Conservation (phyloP, 2,797 vertebrate genomes). For the Diplodus sargus region DNA sequence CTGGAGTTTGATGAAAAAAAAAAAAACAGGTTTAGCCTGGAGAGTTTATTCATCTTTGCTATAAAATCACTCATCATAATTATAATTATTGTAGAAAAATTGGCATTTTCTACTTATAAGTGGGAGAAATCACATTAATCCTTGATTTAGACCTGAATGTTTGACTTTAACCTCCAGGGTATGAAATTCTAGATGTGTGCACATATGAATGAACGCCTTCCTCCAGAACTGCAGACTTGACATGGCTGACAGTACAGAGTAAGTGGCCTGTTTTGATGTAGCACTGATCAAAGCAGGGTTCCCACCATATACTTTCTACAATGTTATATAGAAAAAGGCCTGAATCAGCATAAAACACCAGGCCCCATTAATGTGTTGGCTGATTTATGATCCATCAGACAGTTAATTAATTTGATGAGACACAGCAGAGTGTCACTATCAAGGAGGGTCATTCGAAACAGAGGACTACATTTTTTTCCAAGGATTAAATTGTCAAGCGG, state of each 20-base stretch:
- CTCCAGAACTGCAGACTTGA: constrained; percentile 26
- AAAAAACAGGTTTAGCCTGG: constrained; percentile 20
- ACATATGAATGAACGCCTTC: constrained; percentile 7
- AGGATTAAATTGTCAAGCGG: constrained; percentile 67
- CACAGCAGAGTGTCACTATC: constrained; percentile 81
- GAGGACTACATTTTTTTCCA: constrained; percentile 68
- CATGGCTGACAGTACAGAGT: constrained; percentile 31
- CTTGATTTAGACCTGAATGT: neutral
- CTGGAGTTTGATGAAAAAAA: constrained; percentile 45
- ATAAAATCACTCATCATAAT: constrained; percentile 35
- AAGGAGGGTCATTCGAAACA: constrained; percentile 78
- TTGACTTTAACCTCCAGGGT: constrained; percentile 4
- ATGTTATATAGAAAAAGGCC: constrained; percentile 67
- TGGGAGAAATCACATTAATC: neutral
- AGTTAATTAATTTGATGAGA: constrained; percentile 84
- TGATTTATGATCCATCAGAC: constrained; percentile 82
- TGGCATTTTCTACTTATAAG: neutral
- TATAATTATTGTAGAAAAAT: constrained; percentile 23
- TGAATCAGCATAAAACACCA: constrained; percentile 78
- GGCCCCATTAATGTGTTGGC: constrained; percentile 71
- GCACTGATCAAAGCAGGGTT: constrained; percentile 56
- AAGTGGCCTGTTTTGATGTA: constrained; percentile 40
- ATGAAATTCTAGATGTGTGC: neutral
- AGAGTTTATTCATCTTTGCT: constrained; percentile 36
- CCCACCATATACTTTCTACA: constrained; percentile 62